Evolutionary conservation across 2,888 invertebrate genomes (phyloP).

Genomic region (Drosophila setosimentum): DNA sequence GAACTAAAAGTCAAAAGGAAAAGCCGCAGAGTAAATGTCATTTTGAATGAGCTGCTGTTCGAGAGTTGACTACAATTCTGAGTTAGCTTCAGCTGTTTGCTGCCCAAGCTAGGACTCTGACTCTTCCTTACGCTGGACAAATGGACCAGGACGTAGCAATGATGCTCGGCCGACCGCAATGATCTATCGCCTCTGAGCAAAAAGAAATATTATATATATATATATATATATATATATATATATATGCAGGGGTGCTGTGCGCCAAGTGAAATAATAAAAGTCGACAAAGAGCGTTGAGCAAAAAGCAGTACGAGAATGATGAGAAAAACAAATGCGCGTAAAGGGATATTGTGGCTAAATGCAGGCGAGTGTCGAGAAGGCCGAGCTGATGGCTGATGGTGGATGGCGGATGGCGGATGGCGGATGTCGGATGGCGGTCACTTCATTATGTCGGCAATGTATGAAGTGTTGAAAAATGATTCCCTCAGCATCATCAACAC

Average conservation of each 20-base stretch:
- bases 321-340: constrained; percentile 65
- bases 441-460: constrained; percentile 79
- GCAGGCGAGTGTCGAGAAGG: constrained; percentile 26
- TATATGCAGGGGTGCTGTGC: constrained; percentile 3
- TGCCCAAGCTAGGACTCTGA: constrained; percentile 34
- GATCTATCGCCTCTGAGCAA: constrained; percentile 69
- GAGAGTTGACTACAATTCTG: not conserved
- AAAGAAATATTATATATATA: not conserved
- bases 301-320: constrained; percentile 35
- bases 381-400: constrained; percentile 11
- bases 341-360: constrained; percentile 74
- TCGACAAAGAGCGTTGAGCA: constrained; percentile 46
- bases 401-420: constrained; percentile 8
- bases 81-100: constrained; percentile 29
- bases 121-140: constrained; percentile 52
- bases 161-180: constrained; percentile 68
- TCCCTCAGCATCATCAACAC: constrained; percentile 62
- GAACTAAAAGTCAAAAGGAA: constrained; percentile 8
- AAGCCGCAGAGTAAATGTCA: constrained; percentile 53
- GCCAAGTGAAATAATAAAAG: constrained; percentile 72
- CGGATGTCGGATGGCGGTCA: constrained; percentile 54
- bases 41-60: constrained; percentile 55
- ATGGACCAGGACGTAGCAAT: constrained; percentile 35
- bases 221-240: not conserved
- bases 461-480: constrained; percentile 81